Base-by-base conservation (phyloP, 2,888 invertebrate species). In the Synanthedon andrenaeformis region DNA sequence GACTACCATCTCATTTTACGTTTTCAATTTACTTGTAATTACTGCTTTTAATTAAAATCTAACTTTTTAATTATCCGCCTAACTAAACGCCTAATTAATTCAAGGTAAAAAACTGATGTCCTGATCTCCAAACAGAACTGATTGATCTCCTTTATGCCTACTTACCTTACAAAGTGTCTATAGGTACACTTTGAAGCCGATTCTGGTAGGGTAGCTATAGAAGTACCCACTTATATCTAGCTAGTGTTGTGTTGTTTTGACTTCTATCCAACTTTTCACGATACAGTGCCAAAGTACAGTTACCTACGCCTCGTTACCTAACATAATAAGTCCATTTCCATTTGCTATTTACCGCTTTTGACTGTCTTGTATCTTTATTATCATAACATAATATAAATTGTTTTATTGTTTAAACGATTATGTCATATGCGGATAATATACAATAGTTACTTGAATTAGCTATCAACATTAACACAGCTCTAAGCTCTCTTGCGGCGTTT, bases 391-490 rank as follows among this genome's bases (percentile, higher is more conserved):
- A 74, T 74, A 66, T 76, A 64, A 72, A 79, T 75, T 72, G 62
- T 62, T 78, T 76, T 74, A 80, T 73, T 74, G 66, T 72, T 55
- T 53, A 61, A 55, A 65, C 61, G 62, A 59, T 58, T 58, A 57
- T 52, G 52, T 51, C 14, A 54, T 45, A n/a, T 53, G 52, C 56
- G 61, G 62, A 69, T 70, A 73, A 69, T 62, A 8, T 35, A 35
- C 35, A 67, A 72, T 68, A 72, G 66, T 72, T 70, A 72, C 66
- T 64, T 76, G 73, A 75, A 78, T 72, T 67, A 66, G 60, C 65
- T 67, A 60, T 64, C 63, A 62, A 59, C 59, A 59, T 63, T 60
- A 62, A 62, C 67, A 57, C 55, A 55, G n/a, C 42, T n/a, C n/a
- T 45, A 45, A 45, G 11, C 45, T 45, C 45, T 4, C 14, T 45